Evolutionary conservation across 2,113 vertebrate species (phyloP).

Genomic region (Spea bombifrons): DNA sequence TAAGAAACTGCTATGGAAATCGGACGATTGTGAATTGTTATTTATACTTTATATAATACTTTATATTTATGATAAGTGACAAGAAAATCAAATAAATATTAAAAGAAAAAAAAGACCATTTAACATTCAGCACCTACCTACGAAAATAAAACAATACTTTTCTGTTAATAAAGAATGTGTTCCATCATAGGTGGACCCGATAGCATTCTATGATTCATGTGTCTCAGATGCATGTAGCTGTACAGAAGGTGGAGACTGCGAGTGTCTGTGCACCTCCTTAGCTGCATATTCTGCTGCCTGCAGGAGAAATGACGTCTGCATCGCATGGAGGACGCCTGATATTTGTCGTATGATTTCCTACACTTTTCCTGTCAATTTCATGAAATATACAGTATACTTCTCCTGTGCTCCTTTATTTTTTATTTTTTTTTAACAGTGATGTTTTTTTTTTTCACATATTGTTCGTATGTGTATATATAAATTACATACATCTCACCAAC

Average conservation of each 20-base stretch:
- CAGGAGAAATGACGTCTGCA: constrained; percentile 60
- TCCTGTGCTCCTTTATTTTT: no score
- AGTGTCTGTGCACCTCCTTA: constrained; percentile 69
- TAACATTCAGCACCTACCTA: not conserved
- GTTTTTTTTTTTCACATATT: no score
- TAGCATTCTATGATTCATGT: constrained; percentile 22
- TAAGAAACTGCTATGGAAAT: no score
- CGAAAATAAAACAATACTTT: not conserved
- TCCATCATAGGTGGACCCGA: constrained; percentile 11
- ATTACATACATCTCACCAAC: no score
- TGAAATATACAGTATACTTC: no score
- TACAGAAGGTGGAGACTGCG: constrained; percentile 66
- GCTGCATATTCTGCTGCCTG: constrained; percentile 67
- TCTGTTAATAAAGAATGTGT: not conserved
- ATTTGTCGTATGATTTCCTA: constrained; percentile 63
- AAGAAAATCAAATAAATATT: not conserved
- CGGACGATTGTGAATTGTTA: no score
- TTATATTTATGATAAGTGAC: no score
- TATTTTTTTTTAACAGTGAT: no score
- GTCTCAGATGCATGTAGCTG: constrained; percentile 62
- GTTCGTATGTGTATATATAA: no score
- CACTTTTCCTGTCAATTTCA: no score
- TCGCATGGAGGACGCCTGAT: constrained; percentile 67
- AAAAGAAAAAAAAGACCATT: not conserved
- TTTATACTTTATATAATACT: not conserved